Base-by-base conservation (phyloP, 2,797 vertebrate genomes). In the Pampus argenteus region DNA sequence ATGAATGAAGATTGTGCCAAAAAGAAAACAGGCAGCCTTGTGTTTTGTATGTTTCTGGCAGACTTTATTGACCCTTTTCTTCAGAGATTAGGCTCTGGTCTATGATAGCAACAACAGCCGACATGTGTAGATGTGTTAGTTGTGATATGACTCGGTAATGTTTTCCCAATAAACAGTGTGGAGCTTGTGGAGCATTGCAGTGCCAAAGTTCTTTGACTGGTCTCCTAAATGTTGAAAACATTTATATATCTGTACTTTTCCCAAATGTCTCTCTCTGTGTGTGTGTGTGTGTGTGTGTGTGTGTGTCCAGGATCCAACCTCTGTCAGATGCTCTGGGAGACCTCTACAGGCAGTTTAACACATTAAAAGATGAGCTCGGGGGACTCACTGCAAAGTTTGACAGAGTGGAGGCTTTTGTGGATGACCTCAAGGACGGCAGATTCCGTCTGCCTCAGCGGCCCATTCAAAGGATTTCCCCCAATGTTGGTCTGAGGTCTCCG, bases 271-370 rank as follows among this genome's bases (percentile, higher is more conserved):
- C 10, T n/a, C n/a, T n/a, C n/a, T n/a, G n/a, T n/a, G n/a, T 36
- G 34, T 36, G 34, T 36, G 34, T 36, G 34, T 36, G 34, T 36
- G 34, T 31, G 29, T 31, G 29, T 31, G 29, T 65, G 13, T 20
- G 4, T 49, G 28, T 77, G 14, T 66, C n/a, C 80, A 96, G 96
- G 90, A 96, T 97, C 64, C 93, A 89, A 26, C 84, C 95, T 8
- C 93, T 97, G 23, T 97, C 95, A 1, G 92, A 95, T 0, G 96
- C 95, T 0, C 88, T 96, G 49, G 91, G 93, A 17, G 95, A 95
- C 18, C 95, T 97, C 38, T 96, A 97, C 82, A 91, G 60, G 71
- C 94, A 96, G 76, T 96, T 97, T 57, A 95, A 95, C 67, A 42
- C 68, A 5, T 89, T 97, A 5, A 97, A 97, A 66, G 95, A 94